These are phyloP conservation scores for Aldabrachelys gigantea DNA, from an alignment of 2,113 vertebrate genomes.

Conservation along the genomic window DNA sequence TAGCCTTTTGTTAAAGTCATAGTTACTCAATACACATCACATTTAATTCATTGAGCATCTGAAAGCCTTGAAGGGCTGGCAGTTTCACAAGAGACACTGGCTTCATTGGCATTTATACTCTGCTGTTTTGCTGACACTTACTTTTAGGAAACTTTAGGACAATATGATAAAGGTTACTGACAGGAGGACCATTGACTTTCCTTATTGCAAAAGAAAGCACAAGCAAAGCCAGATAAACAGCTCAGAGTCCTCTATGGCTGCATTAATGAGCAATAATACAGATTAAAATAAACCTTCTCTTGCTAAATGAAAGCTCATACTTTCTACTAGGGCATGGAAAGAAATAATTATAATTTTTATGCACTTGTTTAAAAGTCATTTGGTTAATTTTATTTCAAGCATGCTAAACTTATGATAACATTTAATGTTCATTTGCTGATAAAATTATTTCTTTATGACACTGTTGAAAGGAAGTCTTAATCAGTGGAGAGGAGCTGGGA, in stretches of 20 bases:
- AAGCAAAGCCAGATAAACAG: constrained; percentile 30
- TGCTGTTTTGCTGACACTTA: constrained; percentile 14
- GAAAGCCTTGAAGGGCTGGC: background rate
- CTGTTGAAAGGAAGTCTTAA: constrained; percentile 15
- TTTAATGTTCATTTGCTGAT: constrained; percentile 13
- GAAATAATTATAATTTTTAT: background rate
- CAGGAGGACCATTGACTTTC: constrained; percentile 10
- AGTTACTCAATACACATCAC: background rate
- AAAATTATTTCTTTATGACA: background rate
- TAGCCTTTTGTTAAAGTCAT: background rate
- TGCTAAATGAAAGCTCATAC: background rate
- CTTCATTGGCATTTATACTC: constrained; percentile 6
- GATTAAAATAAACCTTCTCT: background rate
- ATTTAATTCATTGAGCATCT: background rate
- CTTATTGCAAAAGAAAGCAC: constrained; percentile 15
- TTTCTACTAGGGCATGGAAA: background rate
- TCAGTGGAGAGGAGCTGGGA: background rate
- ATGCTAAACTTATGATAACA: constrained; percentile 4
- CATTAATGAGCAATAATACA: constrained; percentile 41
- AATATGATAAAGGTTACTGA: constrained; percentile 29
- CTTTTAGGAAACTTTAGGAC: constrained; percentile 40
- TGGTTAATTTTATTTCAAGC: constrained; percentile 40
- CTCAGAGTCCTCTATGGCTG: background rate
- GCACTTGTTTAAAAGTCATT: constrained; percentile 9
- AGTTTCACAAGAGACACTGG: constrained; percentile 21